phyloP scores from a whole-genome alignment of 2,113 vertebrate genomes.

The Psilopogon haemacephalus region DNA sequence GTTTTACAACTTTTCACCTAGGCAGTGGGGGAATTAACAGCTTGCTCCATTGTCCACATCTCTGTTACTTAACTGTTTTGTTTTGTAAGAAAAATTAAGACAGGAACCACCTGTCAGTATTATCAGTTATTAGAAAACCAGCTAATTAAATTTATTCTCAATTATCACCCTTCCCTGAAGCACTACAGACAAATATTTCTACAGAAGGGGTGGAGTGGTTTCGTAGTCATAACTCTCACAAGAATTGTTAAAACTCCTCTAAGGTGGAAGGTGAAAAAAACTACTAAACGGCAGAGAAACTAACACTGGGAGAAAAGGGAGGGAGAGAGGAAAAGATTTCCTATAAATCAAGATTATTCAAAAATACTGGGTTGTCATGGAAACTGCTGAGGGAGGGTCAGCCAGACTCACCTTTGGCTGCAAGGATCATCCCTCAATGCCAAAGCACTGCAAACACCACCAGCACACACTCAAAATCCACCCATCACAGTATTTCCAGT shows the following conservation, averaged over 20 bases:
- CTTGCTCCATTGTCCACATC: not conserved
- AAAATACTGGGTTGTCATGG: constrained; percentile 72
- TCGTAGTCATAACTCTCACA: not conserved
- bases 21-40: not conserved
- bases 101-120: not conserved
- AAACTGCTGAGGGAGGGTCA: constrained; percentile 75
- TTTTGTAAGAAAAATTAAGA: not conserved
- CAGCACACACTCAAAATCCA: constrained; percentile 54
- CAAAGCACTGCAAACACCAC: constrained; percentile 71
- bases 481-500: constrained; percentile 17
- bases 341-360: constrained; percentile 72
- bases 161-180: not conserved
- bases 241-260: not conserved
- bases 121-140: not conserved
- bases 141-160: not conserved
- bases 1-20: not conserved
- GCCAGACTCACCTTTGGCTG: constrained; percentile 75
- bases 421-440: constrained; percentile 70
- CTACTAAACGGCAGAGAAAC: not conserved
- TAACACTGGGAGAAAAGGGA: constrained; percentile 19
- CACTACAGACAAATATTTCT: not conserved
- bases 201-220: not conserved
- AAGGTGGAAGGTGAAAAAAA: not conserved
- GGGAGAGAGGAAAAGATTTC: constrained; percentile 48
- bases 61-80: not conserved